Base-by-base conservation (phyloP, 2,113 vertebrate genomes). In the Solea solea region DNA sequence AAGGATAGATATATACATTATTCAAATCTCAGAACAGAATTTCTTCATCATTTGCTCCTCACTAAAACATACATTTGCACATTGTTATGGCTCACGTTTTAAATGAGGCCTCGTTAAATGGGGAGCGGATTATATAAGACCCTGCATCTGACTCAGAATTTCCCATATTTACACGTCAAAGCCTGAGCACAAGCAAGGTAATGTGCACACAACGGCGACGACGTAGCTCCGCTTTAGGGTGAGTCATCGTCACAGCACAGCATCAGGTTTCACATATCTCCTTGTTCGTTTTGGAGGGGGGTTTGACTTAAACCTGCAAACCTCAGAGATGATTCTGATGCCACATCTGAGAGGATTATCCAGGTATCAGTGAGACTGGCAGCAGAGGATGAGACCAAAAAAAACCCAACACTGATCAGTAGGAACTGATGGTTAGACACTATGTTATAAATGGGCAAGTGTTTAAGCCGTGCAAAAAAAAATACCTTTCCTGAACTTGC, bases 151-250 rank as follows among this genome's bases (percentile, higher is more conserved):
- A 83, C 61, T 89, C 82, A 82, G 39, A 83, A 72, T 72, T 66
- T 63, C 58, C 46, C 67, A 65, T 71, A 86, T 89, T 85, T 79
- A 81, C 88, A 79, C 81, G 85, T 83, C 69, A 83, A 68, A 39
- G 40, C 63, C 48, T 70, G 46, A 64, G 39, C 64, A 60, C 41
- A 59, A 64, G 21, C 57, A 64, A 80, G 55, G 59, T 78, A 82
- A 87, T 83, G 74, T 74, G 75, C 57, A 61, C 8, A 68, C 34
- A 34, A 6, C 21, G 21, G 21, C 21, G 44, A 46, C 73, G 39
- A 73, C 76, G 67, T 60, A 34, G 28, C 62, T 84, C 57, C 40
- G 56, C 45, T 61, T 61, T 70, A 53, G 61, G 79, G 57, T 85
- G 81, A 86, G 76, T 86, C 85, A 87, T 81, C 41, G 62, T 59